A percentile compares a stretch with the other conserved stretches of the same genome.
Conservation (phyloP, 2,797 vertebrate genomes). For the Capromys pilorides region DNA sequence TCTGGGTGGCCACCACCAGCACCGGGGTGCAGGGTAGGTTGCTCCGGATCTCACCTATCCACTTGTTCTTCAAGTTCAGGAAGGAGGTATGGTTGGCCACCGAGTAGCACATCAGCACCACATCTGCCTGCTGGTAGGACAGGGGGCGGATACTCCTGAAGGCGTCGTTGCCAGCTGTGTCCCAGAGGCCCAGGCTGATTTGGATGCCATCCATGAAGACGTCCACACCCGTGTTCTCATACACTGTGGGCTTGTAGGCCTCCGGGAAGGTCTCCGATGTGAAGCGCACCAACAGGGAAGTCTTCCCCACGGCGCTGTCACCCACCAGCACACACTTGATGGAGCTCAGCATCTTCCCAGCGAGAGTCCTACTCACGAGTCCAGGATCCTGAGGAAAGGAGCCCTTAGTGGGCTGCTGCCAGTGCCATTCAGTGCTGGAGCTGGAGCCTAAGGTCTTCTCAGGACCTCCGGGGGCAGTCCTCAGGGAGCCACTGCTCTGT, state of each 20-base stretch:
- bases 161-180: conserved; percentile 94
- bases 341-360: conserved; percentile 88
- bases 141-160: conserved; percentile 94
- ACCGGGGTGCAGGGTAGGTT: conserved; percentile 92
- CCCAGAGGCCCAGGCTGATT: conserved; percentile 97
- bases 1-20: conserved; percentile 96
- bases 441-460: not conserved
- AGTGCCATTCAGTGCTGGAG: conserved; percentile 71
- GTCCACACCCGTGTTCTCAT: conserved; percentile 96
- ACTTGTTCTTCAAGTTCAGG: conserved; percentile 91
- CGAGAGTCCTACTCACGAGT: rapidly evolving
- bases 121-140: conserved; percentile 96
- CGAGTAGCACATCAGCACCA: conserved; percentile 96
- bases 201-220: conserved; percentile 97
- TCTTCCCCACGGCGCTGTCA: conserved; percentile 96
- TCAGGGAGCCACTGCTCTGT: not conserved
- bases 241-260: conserved; percentile 94
- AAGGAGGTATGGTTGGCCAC: conserved; percentile 95
- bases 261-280: conserved; percentile 97
- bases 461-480: not conserved
- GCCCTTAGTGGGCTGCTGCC: conserved; percentile 33
- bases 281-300: conserved; percentile 95
- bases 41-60: conserved; percentile 93
- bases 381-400: not conserved
- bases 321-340: conserved; percentile 97